Evolutionary conservation across 1,140 invertebrate genomes (phyloP).

Genomic region (Sipha flava): DNA sequence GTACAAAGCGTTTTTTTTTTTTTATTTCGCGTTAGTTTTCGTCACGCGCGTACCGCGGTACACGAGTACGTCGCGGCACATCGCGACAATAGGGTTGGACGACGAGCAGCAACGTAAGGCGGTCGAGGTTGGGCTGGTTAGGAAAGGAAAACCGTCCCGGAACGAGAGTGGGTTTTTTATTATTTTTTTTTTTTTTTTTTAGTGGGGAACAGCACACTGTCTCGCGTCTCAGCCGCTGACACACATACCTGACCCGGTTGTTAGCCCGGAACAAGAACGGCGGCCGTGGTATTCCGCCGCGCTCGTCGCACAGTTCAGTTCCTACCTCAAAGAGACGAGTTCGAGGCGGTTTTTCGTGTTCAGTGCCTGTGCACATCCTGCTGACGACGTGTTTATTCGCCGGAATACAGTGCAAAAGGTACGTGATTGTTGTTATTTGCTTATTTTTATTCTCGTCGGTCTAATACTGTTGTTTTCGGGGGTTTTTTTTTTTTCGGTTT

Average conservation of each 20-base stretch:
- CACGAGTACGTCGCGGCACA: no score
- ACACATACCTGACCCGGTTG: slow-evolving; percentile 32
- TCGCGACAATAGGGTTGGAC: no score
- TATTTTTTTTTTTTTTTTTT: background rate
- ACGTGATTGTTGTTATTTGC: background rate
- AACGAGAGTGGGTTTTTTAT: background rate
- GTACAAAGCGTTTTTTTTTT: no score
- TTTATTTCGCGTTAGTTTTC: no score
- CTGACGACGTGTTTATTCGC: background rate
- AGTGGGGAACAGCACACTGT: slow-evolving; percentile 19
- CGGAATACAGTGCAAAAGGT: background rate
- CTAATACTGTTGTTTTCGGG: background rate
- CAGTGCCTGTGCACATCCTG: background rate
- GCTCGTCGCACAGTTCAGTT: slow-evolving; percentile 4
- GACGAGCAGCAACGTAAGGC: no score
- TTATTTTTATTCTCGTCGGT: background rate
- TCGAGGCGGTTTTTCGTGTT: slow-evolving; percentile 14
- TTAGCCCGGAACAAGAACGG: slow-evolving; percentile 28
- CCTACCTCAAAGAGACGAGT: slow-evolving; percentile 24
- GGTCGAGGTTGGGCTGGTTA: no score
- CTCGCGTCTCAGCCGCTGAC: background rate
- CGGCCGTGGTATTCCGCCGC: slow-evolving; percentile 10
- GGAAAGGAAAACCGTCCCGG: slow-evolving; percentile 27
- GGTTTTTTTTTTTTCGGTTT: background rate
- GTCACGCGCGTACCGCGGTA: no score